Base-by-base conservation (phyloP, 2,888 invertebrate genomes). In the Andrena bicolor region DNA sequence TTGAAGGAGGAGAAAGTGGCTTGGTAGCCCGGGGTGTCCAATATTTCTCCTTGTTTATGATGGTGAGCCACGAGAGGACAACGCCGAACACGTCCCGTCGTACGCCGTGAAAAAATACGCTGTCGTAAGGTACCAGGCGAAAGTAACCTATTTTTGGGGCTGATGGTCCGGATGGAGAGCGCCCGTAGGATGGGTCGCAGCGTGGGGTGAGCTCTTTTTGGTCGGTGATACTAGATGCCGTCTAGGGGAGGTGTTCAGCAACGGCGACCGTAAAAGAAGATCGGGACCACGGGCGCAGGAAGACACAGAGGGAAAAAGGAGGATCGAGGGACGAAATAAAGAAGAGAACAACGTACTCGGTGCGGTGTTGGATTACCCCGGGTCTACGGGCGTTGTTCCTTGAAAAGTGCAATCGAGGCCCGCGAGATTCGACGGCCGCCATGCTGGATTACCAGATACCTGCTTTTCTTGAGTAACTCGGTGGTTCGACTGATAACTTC, bases 181-280 rank as follows among this genome's bases (percentile, higher is more conserved):
- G 78, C 66, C 63, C 68, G 68, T 76, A 83, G 73, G 77, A 80
- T 53, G 73, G 32, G 60, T 35, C 84, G 75, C 84, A 75, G 81
- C 76, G 82, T 88, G 86, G 78, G 86, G 76, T 51, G 76, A 32
- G 63, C 63, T 83, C 71, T 84, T 86, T 88, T 84, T 87, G 58
- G 81, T 83, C 83, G 79, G 77, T 76, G 88, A 88, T 76, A 84
- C 77, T 88, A 88, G 84, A 88, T 78, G 84, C 83, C 83, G 82
- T 76, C 84, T 88, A 88, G 88, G 80, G 84, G 81, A 84, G 84
- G 82, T 83, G 61, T 69, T 64, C 75, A 56, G 35, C 75, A 61
- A 60, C 73, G 70, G 81, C 77, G 83, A 53, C 71, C 69, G 79
- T 87, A 84, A 86, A 88, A 84, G 76, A 84, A 83, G 84, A 84